Conservation (phyloP, 2,888 invertebrate species). For the Harpalus rubripes region DNA sequence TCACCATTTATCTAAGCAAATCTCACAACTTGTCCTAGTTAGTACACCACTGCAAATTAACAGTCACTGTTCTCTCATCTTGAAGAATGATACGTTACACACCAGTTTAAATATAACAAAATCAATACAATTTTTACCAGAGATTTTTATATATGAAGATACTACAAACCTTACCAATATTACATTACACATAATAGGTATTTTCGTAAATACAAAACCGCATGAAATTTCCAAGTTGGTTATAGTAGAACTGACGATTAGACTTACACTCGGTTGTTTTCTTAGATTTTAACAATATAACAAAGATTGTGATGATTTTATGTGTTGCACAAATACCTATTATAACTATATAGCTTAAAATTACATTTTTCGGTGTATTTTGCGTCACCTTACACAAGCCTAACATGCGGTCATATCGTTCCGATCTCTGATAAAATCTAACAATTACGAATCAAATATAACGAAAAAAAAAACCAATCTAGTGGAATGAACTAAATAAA, state of each 20-base stretch:
- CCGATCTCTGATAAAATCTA: constrained; percentile 66
- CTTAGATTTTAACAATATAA: constrained; percentile 46
- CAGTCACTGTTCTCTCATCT: constrained; percentile 63
- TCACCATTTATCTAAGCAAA: constrained; percentile 61
- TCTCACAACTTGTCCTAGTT: constrained; percentile 63
- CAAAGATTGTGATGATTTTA: constrained; percentile 48
- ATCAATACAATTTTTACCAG: constrained; percentile 63
- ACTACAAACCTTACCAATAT: constrained; percentile 62
- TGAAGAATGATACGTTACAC: constrained; percentile 6
- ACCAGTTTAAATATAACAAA: constrained; percentile 42
- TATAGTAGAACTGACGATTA: neutral
- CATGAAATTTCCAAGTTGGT: constrained; percentile 33
- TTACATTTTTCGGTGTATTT: constrained; percentile 40
- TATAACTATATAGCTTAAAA: constrained; percentile 59
- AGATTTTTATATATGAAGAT: constrained; percentile 61
- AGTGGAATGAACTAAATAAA: constrained; percentile 61
- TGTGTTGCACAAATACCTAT: constrained; percentile 64
- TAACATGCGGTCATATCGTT: constrained; percentile 59
- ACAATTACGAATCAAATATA: constrained; percentile 10
- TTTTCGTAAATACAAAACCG: constrained; percentile 55
- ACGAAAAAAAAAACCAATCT: constrained; percentile 25
- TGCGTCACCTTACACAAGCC: constrained; percentile 35
- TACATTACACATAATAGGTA: constrained; percentile 49
- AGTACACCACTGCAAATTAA: constrained; percentile 66
- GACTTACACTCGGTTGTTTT: neutral